Percentiles rank a stretch among this genome's conserved stretches.
These are phyloP conservation scores for Propithecus perrieri DNA, from an alignment of 2,797 vertebrate genomes.

Conservation along the genomic window DNA sequence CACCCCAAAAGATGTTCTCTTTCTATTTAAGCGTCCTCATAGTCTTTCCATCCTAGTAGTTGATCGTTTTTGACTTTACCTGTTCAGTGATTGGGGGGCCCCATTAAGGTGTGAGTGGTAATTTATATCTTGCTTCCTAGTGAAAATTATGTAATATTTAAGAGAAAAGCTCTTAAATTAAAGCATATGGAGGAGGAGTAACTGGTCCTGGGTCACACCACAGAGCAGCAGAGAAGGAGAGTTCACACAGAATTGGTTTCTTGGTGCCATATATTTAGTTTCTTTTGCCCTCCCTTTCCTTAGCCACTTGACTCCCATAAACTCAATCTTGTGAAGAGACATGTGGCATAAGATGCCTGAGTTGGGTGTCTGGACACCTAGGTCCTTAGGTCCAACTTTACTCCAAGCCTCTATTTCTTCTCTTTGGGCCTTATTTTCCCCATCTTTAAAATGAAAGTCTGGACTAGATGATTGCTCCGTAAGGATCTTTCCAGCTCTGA, in stretches of 20 bases:
- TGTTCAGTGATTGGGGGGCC: neutral
- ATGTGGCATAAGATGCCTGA: neutral
- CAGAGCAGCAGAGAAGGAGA: neutral
- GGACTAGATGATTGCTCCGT: neutral
- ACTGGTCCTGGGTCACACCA: neutral
- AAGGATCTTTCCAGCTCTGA: neutral
- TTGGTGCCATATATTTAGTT: neutral
- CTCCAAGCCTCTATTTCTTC: neutral
- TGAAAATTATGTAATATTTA: slow-evolving; percentile 33
- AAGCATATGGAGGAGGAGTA: neutral
- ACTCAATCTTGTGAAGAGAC: neutral
- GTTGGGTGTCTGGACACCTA: neutral
- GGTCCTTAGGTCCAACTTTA: neutral
- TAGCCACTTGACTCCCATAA: neutral
- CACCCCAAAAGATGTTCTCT: neutral
- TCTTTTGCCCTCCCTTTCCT: neutral
- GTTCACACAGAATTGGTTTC: neutral
- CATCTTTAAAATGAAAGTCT: slow-evolving; percentile 8
- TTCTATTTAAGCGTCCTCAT: neutral
- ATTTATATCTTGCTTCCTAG: slow-evolving; percentile 17
- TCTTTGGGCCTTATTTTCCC: neutral
- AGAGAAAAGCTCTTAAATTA: slow-evolving; percentile 43
- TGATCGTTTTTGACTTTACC: neutral
- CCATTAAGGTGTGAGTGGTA: neutral
- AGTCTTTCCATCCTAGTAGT: neutral